Evolutionary conservation across 1,140 invertebrate genomes (phyloP).

Genomic region (Hyles euphorbiae): DNA sequence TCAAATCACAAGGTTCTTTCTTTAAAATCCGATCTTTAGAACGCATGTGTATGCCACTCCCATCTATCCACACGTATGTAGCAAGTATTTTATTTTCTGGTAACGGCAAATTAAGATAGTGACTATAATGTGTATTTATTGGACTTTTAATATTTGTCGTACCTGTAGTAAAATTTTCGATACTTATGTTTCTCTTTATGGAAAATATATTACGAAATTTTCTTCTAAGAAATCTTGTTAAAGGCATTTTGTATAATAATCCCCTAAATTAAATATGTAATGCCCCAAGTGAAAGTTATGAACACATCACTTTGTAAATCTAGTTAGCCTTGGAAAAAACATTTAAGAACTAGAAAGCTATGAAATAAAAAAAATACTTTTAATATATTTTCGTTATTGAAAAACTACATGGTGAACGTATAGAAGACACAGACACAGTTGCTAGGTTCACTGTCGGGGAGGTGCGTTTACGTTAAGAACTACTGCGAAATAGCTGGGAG

Average conservation of each 20-base stretch:
- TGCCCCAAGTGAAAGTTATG: too few relatives aligned
- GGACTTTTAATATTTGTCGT: conserved; percentile 27
- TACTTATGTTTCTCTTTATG: conserved; percentile 10
- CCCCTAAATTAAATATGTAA: neutral
- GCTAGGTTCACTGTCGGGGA: too few relatives aligned
- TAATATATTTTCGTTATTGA: too few relatives aligned
- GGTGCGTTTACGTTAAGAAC: too few relatives aligned
- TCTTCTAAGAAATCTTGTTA: neutral
- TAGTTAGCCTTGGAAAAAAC: too few relatives aligned
- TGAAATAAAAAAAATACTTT: too few relatives aligned
- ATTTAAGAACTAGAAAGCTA: too few relatives aligned
- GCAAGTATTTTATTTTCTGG: conserved; percentile 82
- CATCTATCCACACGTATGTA: conserved; percentile 95
- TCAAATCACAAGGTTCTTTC: conserved; percentile 79
- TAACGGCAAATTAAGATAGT: conserved; percentile 81
- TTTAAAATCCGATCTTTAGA: conserved; percentile 87
- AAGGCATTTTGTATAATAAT: neutral
- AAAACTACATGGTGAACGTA: too few relatives aligned
- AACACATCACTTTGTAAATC: too few relatives aligned
- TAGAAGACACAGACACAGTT: too few relatives aligned
- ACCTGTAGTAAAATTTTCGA: conserved; percentile 36
- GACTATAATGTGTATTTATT: conserved; percentile 70
- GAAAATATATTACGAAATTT: neutral
- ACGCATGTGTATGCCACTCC: conserved; percentile 87
- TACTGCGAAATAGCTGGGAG: too few relatives aligned